A percentile compares a stretch with the other conserved stretches of the same genome.
Conservation (phyloP, 1,140 invertebrate genomes). For the Pogonus chalceus region DNA sequence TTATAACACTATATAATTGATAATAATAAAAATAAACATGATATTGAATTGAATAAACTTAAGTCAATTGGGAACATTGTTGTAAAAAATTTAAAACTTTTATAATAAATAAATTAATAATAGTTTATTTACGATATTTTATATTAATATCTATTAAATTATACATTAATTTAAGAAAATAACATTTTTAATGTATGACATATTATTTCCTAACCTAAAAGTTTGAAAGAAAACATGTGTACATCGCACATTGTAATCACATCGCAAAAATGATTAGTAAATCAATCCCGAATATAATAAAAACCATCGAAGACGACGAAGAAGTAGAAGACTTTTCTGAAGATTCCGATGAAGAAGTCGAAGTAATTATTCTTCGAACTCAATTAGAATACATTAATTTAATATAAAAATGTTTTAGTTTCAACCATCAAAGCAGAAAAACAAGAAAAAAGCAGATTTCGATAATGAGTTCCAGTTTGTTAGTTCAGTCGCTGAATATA, state of each 20-base stretch:
- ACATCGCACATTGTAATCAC: not conserved
- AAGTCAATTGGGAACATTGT: too few relatives aligned
- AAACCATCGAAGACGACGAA: constrained; percentile 69
- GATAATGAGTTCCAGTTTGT: constrained; percentile 67
- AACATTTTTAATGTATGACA: too few relatives aligned
- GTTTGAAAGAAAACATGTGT: too few relatives aligned
- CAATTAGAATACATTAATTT: constrained; percentile 2
- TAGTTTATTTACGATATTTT: too few relatives aligned
- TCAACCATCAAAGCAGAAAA: constrained; percentile 66
- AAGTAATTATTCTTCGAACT: constrained; percentile 44
- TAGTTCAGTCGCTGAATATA: constrained; percentile 60
- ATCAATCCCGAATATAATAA: constrained; percentile 40
- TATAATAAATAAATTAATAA: too few relatives aligned
- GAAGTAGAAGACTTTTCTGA: constrained; percentile 68
- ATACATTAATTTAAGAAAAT: too few relatives aligned
- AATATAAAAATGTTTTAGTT: constrained; percentile 46
- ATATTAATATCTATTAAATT: too few relatives aligned
- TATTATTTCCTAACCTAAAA: too few relatives aligned
- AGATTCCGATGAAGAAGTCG: constrained; percentile 70
- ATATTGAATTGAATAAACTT: too few relatives aligned
- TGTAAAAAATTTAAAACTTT: too few relatives aligned
- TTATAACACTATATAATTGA: too few relatives aligned
- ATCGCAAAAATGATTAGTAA: constrained; percentile 3
- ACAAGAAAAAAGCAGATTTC: constrained; percentile 60
- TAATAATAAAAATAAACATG: too few relatives aligned